Base-by-base conservation (phyloP, 2,888 invertebrate genomes). In the Adelphocoris suturalis region DNA sequence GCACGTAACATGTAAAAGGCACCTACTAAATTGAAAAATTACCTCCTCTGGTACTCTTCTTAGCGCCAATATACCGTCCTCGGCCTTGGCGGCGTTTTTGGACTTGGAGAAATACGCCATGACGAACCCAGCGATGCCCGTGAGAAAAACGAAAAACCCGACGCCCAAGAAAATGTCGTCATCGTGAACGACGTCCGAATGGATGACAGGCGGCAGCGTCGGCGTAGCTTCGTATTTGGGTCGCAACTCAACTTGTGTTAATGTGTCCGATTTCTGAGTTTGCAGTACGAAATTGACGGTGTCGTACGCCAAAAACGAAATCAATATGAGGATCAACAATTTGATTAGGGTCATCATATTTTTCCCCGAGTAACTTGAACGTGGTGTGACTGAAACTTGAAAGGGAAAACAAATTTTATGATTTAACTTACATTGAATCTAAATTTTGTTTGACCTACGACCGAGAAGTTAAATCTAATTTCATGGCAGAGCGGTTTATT, bases 291-390 rank as follows among this genome's bases (percentile, higher is more conserved):
- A 86, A 48, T 86, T 68, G 13, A 86, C 52, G 11, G 86, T 86
- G 76, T 86, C 86, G 86, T 86, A 86, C 23, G 76, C 76, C 16
- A 86, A 48, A 28, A 86, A 86, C 13, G 55, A 48, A 11, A 86
- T 27, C 27, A 86, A 28, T 5, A 75, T 14, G 75, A 76, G 47
- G 19, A 16, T 48, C n/a, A 86, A 48, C 27, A 85, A 46, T 85
- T 85, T 85, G 57, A 85, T 85, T 0, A 85, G 9, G n/a, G 82
- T 55, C 4, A 82, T 47, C 82, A 82, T 82, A 27, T 23, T 68
- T 68, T 37, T 75, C 13, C 78, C 14, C 78, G 47, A 28, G 5
- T 47, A 82, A 16, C 48, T 52, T 47, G 82, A 82, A 27, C 82
- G 82, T 82, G 82, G 48, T 82, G 55, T 82, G 23, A 68, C 78